phyloP scores from a whole-genome alignment of 1,140 invertebrate species.

The Ctenoplectra terminalis region DNA sequence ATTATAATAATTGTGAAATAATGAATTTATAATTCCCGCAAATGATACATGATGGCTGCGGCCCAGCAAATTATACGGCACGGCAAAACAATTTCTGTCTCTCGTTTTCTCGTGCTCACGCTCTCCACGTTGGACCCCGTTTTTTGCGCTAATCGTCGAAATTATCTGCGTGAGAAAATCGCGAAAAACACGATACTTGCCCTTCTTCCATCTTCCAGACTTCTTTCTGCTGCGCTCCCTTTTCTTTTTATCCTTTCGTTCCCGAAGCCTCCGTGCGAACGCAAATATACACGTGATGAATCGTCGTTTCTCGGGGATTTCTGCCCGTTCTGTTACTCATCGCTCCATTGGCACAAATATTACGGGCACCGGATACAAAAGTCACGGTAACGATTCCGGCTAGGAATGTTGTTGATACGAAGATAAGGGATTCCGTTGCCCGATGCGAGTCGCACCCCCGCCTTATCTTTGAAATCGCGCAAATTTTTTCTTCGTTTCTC shows the following conservation, averaged over 20 bases:
- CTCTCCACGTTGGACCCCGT: conserved; percentile 50
- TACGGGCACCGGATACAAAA: conserved; percentile 60
- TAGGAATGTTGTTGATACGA: conserved; percentile 60
- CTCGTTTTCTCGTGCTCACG: conserved; percentile 65
- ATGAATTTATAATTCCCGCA: conserved; percentile 81
- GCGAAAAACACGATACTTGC: conserved; percentile 68
- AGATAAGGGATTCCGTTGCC: conserved; percentile 54
- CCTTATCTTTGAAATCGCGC: conserved; percentile 51
- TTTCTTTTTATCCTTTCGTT: conserved; percentile 46
- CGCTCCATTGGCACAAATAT: conserved; percentile 67
- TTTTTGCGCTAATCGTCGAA: conserved; percentile 73
- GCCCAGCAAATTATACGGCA: conserved; percentile 78
- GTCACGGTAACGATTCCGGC: conserved; percentile 57
- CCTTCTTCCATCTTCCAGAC: conserved; percentile 31
- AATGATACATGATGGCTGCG: conserved; percentile 79
- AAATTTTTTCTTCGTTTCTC: conserved; percentile 27
- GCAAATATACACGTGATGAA: conserved; percentile 64
- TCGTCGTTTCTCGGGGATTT: conserved; percentile 69
- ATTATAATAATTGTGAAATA: conserved; percentile 81
- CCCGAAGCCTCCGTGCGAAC: conserved; percentile 46
- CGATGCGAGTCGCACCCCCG: conserved; percentile 6
- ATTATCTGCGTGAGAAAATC: conserved; percentile 78
- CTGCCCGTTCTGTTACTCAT: conserved; percentile 65
- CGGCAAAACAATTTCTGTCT: conserved; percentile 77
- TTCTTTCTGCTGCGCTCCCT: conserved; percentile 33